A percentile compares a stretch with the other conserved stretches of the same genome.
These are phyloP conservation scores for Drosophila pandora DNA, from an alignment of 1,140 invertebrate species.

Conservation along the genomic window DNA sequence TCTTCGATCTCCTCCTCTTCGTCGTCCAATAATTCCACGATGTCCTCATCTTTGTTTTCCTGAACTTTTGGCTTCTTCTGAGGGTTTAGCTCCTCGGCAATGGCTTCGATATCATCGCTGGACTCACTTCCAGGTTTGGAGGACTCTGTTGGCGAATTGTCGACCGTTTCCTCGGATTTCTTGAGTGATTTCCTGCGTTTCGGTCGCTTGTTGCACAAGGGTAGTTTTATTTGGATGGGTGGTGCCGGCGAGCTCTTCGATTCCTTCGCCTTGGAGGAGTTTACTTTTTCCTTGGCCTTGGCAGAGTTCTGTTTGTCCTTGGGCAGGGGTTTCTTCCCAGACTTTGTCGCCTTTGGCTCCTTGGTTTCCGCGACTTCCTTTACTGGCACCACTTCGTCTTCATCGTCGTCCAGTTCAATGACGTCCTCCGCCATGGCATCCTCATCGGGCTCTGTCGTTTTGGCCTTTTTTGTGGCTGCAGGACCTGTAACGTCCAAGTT, in stretches of 20 bases:
- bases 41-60: not conserved
- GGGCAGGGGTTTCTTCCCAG: not conserved
- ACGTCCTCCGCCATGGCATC: conserved; percentile 29
- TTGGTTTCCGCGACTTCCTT: not conserved
- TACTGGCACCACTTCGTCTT: conserved; percentile 1
- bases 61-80: conserved; percentile 55
- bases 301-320: not conserved
- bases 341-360: not conserved
- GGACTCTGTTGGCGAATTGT: not conserved
- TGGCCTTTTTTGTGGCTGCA: conserved; percentile 49
- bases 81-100: conserved; percentile 57
- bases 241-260: conserved; percentile 3
- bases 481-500: conserved; percentile 35
- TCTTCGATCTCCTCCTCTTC: not conserved
- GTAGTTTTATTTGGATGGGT: conserved; percentile 71
- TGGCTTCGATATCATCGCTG: conserved; percentile 65
- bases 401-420: conserved; percentile 54
- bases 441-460: conserved; percentile 14
- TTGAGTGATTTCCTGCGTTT: conserved; percentile 66
- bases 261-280: conserved; percentile 8
- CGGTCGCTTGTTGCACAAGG: conserved; percentile 60
- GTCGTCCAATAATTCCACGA: not conserved
- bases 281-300: conserved; percentile 9
- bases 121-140: conserved; percentile 35
- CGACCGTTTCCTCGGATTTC: conserved; percentile 9